Conservation (phyloP, 2,888 invertebrate species). For the Eurois occulta region DNA sequence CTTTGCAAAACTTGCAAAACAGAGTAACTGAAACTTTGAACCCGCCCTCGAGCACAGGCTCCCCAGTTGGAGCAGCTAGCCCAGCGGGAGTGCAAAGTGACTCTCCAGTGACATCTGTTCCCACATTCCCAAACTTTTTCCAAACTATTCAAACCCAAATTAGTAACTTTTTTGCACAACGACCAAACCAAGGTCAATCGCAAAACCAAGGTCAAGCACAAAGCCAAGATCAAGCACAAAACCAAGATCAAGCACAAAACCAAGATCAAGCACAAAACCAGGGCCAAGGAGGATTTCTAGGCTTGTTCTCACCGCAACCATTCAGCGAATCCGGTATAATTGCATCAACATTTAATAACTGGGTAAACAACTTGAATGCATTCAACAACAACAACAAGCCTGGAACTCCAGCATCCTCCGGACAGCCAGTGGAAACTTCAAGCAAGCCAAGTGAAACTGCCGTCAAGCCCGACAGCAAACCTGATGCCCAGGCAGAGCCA, state of each 20-base stretch:
- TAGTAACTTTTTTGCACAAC: neutral
- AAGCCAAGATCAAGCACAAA: slow-evolving; percentile 10
- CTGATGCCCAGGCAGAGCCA: slow-evolving; percentile 6
- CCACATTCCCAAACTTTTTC: neutral
- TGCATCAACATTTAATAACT: neutral
- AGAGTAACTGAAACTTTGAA: neutral
- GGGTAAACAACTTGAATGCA: accelerated
- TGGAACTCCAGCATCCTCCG: neutral
- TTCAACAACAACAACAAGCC: slow-evolving; percentile 21
- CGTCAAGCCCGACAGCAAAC: slow-evolving; percentile 27
- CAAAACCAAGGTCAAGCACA: neutral
- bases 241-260: slow-evolving; percentile 42
- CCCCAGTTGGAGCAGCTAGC: neutral
- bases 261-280: slow-evolving; percentile 14
- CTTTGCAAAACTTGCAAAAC: slow-evolving; percentile 9
- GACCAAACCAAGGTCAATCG: slow-evolving; percentile 47
- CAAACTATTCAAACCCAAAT: slow-evolving; percentile 21
- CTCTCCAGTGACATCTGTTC: slow-evolving; percentile 38
- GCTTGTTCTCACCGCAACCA: neutral
- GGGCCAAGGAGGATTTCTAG: neutral
- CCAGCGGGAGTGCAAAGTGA: slow-evolving; percentile 38
- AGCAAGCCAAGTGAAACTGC: slow-evolving; percentile 16
- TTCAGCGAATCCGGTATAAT: neutral
- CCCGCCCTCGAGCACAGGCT: neutral
- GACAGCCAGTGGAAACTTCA: neutral